phyloP scores from a whole-genome alignment of 92 coral and sea anemone genomes.

The Desmophyllum pertusum region DNA sequence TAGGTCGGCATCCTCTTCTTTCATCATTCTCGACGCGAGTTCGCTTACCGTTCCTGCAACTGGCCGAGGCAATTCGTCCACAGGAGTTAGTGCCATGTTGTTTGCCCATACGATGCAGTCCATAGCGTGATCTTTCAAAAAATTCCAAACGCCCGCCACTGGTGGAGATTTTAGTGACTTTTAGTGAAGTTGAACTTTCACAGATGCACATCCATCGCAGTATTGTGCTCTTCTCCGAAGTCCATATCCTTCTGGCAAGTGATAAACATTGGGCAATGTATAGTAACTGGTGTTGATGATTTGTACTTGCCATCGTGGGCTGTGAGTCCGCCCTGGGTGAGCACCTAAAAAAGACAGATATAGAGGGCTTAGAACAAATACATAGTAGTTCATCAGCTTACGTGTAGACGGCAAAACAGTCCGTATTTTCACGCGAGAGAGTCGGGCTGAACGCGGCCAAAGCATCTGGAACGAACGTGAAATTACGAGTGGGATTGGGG shows the following conservation, averaged over 20 bases:
- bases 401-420: not conserved
- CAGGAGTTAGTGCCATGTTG: not conserved
- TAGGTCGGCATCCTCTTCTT: not conserved
- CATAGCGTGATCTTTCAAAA: not conserved
- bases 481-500: too few relatives aligned
- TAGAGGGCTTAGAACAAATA: too few relatives aligned
- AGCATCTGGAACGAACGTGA: too few relatives aligned
- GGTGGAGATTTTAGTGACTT: constrained; percentile 6
- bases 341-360: not conserved
- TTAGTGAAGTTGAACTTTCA: constrained; percentile 31
- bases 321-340: constrained; percentile 43
- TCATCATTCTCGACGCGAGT: not conserved
- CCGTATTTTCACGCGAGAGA: too few relatives aligned
- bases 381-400: too few relatives aligned
- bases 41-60: not conserved
- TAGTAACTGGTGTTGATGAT: constrained; percentile 16
- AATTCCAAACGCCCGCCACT: not conserved
- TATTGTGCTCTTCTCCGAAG: constrained; percentile 41
- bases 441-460: too few relatives aligned
- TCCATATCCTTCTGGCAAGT: constrained; percentile 33
- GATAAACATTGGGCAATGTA: constrained; percentile 53
- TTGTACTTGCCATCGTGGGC: constrained; percentile 39
- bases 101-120: constrained; percentile 27
- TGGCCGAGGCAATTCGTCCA: not conserved
- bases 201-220: constrained; percentile 32